Percentiles rank a stretch among this genome's conserved stretches.
Conservation (phyloP, 2,888 invertebrate genomes). For the Melanostoma scalare region DNA sequence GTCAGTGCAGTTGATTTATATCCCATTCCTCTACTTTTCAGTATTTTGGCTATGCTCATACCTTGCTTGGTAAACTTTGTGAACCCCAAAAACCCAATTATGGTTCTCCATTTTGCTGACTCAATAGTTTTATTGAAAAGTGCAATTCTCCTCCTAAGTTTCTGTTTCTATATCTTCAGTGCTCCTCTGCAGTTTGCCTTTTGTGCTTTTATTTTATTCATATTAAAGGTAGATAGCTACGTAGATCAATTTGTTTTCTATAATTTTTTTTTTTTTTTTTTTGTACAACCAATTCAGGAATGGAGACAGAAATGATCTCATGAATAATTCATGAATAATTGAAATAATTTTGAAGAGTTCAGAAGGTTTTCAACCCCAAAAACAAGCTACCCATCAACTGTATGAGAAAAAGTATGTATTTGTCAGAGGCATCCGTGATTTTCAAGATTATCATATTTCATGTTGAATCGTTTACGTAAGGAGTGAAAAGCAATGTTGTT, state of each 20-base stretch:
- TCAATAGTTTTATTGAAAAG: conserved; percentile 54
- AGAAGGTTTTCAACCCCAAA: conserved; percentile 1
- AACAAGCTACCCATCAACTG: neutral
- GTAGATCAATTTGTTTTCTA: too few relatives aligned
- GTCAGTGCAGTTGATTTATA: conserved; percentile 67
- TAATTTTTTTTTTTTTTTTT: conserved; percentile 25
- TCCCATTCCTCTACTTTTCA: neutral
- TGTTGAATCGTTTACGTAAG: too few relatives aligned
- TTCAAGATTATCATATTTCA: too few relatives aligned
- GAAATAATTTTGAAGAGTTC: conserved; percentile 62
- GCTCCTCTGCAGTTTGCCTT: conserved; percentile 33
- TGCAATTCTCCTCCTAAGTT: conserved; percentile 48
- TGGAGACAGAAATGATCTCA: conserved; percentile 67
- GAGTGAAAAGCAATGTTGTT: too few relatives aligned
- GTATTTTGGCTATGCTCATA: too few relatives aligned
- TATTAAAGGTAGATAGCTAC: conserved; percentile 54
- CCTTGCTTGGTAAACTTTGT: too few relatives aligned
- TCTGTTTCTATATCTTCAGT: neutral
- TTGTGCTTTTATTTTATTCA: conserved; percentile 24
- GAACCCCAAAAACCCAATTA: conserved; percentile 59
- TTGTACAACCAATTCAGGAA: conserved; percentile 40
- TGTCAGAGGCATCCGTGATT: too few relatives aligned
- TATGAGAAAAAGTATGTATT: too few relatives aligned
- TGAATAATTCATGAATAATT: conserved; percentile 72
- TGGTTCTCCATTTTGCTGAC: conserved; percentile 61